Evolutionary conservation across 2,113 vertebrate species (phyloP), one percentile per base, ranked within the genome.

Genomic region (Oryzias curvinotus): DNA sequence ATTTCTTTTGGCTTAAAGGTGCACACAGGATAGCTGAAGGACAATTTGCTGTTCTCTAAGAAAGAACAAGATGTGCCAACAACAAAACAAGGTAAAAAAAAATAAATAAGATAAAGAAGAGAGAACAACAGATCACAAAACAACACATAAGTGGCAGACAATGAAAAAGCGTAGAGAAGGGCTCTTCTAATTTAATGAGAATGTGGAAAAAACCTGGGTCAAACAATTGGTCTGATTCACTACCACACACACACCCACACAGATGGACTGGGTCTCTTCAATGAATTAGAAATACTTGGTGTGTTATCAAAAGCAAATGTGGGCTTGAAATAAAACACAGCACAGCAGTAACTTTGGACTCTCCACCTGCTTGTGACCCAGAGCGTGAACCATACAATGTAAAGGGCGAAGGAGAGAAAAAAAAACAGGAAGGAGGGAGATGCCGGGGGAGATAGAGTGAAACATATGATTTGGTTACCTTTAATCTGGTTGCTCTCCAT

Each of bases 401-500:
- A 67, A 55, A 56, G n/a, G 17, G 69, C 49, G 52, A 41, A 21
- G 70, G 47, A 63, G 57, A 61, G 25, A 50, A 46, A 43, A 47
- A 47, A 23, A n/a, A 52, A 51, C 13, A 44, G 19, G 41, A 47
- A 43, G 67, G 44, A 74, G 69, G 53, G 80, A 64, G n/a, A 18
- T 48, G 47, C 19, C 47, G 3, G 47, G 45, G 67, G 46, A 74
- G 68, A 80, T 64, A 68, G 81, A 80, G 78, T 84, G 83, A 91
- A 92, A 91, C 85, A 84, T 79, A 65, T 82, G 84, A 69, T 84
- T 83, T 73, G 79, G 92, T 99, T 98, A 99, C 97, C 97, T 99
- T 99, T 99, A 91, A 94, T 98, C 93, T 98, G 97, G 96, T 93
- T 96, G 96, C 91, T 91, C 93, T 98, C 97, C 95, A 96, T 94